Evolutionary conservation across 2,888 invertebrate genomes (phyloP), one percentile per base, ranked within the genome.

Genomic region (Melieria omissa): DNA sequence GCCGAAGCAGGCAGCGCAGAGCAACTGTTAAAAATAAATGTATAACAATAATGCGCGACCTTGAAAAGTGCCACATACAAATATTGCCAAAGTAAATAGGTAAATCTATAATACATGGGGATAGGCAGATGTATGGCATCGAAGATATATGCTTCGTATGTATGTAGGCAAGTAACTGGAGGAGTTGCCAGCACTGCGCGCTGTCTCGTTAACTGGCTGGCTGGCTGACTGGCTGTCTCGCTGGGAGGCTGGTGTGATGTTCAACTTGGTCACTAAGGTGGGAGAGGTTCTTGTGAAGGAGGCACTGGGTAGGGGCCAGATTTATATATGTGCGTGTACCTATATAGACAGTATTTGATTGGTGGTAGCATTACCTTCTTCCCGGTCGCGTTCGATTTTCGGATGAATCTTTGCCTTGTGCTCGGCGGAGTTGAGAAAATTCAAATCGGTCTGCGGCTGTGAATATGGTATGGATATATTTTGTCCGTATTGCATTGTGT

Each of bases 321-420:
- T 63, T 57, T 58, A 52, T 16, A 63, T 62, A 61, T 65, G 47
- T 12, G 57, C 41, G 14, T 61, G 4, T 47, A 57, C 41, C 29
- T 71, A 58, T 49, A 29, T 72, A 62, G 58, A 52, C 65, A 57
- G 5, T 14, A n/a, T 61, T 41, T n/a, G 6, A 46, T n/a, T 12
- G n/a, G 8, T 14, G 16, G 16, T 62, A 46, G 46, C 10, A 29
- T 84, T 85, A 87, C 87, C 87, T 84, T 87, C 87, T 85, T 87
- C 87, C 75, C 87, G 85, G 82, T 87, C 87, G 73, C 87, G 81
- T 83, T 87, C 87, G 75, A 87, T 86, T 86, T 87, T 87, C 79
- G 86, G 86, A 82, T 87, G 87, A 78, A 86, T 86, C 85, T 87
- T 87, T 78, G 86, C 85, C 80, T 87, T 87, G 80, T 87, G 87